These are phyloP conservation scores for Camelus dromedarius DNA, from an alignment of 2,113 vertebrate species.

Conservation along the genomic window DNA sequence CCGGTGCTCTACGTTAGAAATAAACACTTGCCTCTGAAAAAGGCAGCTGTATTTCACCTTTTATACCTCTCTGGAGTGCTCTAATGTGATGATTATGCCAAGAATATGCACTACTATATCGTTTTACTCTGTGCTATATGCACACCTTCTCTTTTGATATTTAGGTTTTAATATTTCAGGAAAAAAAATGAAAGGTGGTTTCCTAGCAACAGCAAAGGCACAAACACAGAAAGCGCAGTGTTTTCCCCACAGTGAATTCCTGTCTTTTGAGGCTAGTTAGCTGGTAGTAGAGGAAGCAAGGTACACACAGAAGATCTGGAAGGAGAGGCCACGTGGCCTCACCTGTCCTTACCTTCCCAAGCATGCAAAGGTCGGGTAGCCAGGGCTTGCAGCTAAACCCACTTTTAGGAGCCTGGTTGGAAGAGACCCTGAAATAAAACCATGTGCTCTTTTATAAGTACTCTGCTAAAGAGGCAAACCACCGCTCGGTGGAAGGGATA, in stretches of 20 bases:
- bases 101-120: background rate
- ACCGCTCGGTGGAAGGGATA: background rate
- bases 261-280: slow-evolving; percentile 22
- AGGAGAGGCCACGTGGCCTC: background rate
- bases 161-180: slow-evolving; percentile 59
- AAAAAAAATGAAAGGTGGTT: slow-evolving; percentile 63
- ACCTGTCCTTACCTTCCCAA: background rate
- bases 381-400: background rate
- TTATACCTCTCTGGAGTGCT: background rate
- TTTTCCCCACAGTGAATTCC: slow-evolving; percentile 43
- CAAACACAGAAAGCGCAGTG: background rate
- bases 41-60: background rate
- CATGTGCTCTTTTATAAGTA: background rate
- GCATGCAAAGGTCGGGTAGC: background rate
- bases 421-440: background rate
- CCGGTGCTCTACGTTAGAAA: background rate
- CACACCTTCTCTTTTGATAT: slow-evolving; percentile 11
- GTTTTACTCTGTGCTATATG: slow-evolving; percentile 14
- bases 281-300: background rate
- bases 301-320: background rate
- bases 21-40: slow-evolving; percentile 31
- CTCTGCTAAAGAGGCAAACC: background rate
- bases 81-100: background rate
- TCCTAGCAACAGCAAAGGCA: slow-evolving; percentile 73
- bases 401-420: background rate